Evolutionary conservation across 2,797 vertebrate genomes (phyloP).

Genomic region (Sorex maritimensis): DNA sequence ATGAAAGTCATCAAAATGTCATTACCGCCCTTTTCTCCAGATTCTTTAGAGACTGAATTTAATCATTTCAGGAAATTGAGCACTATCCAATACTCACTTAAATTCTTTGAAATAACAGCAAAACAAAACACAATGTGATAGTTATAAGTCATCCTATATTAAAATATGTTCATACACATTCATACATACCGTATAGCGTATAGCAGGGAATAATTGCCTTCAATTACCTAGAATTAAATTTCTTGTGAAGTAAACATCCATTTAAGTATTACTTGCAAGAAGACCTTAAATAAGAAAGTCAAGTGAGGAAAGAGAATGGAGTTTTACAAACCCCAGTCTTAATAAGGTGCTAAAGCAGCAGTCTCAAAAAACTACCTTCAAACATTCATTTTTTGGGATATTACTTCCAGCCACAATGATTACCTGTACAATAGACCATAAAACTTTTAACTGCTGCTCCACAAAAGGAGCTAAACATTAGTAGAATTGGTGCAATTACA

Average conservation of each 20-base stretch:
- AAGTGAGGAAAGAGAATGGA: constrained; percentile 73
- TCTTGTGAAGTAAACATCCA: constrained; percentile 78
- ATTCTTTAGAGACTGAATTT: constrained; percentile 80
- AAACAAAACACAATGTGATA: constrained; percentile 76
- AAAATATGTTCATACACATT: constrained; percentile 20
- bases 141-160: constrained; percentile 68
- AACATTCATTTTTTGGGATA: constrained; percentile 82
- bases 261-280: constrained; percentile 76
- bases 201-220: constrained; percentile 58
- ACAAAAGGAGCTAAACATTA: constrained; percentile 69
- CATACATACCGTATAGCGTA: constrained; percentile 79
- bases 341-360: constrained; percentile 74
- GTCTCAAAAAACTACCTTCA: constrained; percentile 71
- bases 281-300: constrained; percentile 76
- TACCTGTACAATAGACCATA: constrained; percentile 16
- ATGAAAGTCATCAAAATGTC: constrained; percentile 86
- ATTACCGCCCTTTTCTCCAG: constrained; percentile 75
- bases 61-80: constrained; percentile 76
- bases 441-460: constrained; percentile 74
- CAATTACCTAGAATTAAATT: constrained; percentile 74
- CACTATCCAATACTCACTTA: constrained; percentile 72
- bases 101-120: constrained; percentile 78
- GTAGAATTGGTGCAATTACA: constrained; percentile 70
- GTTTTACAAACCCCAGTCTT: constrained; percentile 77
- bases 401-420: constrained; percentile 75